Base-by-base conservation (phyloP, 2,888 invertebrate species). In the Torymus auratus region DNA sequence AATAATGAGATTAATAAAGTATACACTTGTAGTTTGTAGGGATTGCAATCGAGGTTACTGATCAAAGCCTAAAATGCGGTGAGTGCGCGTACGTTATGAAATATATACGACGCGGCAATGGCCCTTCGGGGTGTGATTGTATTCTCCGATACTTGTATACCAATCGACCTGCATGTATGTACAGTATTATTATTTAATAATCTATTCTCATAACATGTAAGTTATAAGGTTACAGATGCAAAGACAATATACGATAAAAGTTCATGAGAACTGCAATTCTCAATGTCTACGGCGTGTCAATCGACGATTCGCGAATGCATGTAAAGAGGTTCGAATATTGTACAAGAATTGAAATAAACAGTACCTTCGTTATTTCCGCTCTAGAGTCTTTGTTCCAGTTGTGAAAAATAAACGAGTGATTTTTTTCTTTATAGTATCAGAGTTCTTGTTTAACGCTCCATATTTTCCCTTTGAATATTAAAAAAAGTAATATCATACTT, bases 121-220 rank as follows among this genome's bases (percentile, higher is more conserved):
- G 28, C 73, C 67, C 61, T 7, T 56, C 3, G n/a, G 28, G 65
- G 61, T 41, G 15, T 68, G 17, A 68, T 56, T 56, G 3, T 28
- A 70, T 71, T 61, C 58, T 74, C 72, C 28, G 28, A 28, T 28
- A 78, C 62, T 79, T 83, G 61, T 82, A 82, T 78, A 83, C 74
- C 68, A 69, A 71, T 28, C 58, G 76, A 80, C 77, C 79, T 82
- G 75, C 78, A 82, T 87, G 84, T 87, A 87, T 84, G 84, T 87
- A 87, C 84, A 88, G 85, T 86, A 87, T 86, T 85, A 85, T 86
- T 86, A 84, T 82, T 71, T 84, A 84, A 84, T 84, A 85, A 85
- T 86, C 85, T 86, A 74, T 64, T 69, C 79, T 79, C 68, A 69
- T 79, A 74, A 77, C 58, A 72, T 12, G 61, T 78, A 71, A 70